Evolutionary conservation across 2,797 vertebrate genomes (phyloP), one percentile per base, ranked within the genome.

Genomic region (Nasua narica): DNA sequence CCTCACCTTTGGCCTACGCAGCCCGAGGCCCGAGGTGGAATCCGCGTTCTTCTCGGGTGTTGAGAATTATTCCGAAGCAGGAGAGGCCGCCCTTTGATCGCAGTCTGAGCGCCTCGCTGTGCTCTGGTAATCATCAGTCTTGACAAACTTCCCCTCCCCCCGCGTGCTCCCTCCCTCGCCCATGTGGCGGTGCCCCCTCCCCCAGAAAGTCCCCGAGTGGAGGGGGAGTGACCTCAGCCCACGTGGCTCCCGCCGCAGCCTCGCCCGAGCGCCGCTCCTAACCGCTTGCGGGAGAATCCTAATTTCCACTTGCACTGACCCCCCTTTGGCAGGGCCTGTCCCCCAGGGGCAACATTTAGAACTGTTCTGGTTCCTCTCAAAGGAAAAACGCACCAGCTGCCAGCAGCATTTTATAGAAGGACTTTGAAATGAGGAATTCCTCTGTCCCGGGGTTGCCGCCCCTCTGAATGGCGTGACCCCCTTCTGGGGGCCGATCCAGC

Each of bases 191-290:
- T 19, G 0, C 69, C 50, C 43, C 43, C 43, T 5, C 14, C 19
- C 50, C 29, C 32, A 5, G 37, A 14, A 85, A 43, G 23, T 21
- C 27, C 65, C 65, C 3, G 58, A 2, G 46, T 19, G 3, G 5
- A 46, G 19, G 32, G 58, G 14, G 3, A 12, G n/a, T 1, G 14
- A 27, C 52, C 14, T 35, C 0, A 10, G 74, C 67, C 58, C 46
- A 13, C 0, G 0, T 19, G 60, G 65, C 62, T 35, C n/a, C 50
- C 29, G 48, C 60, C 67, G 23, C 14, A 25, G 67, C 58, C 56
- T 9, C 7, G 0, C 43, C 21, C 4, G 1, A 12, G 60, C 0
- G 0, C 1, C 0, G 1, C 40, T 19, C 21, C 50, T 60, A 2
- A 50, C 37, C 1, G 2, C 25, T 29, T 48, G 29, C 5, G 12